Conservation (phyloP, 2,797 vertebrate species). For the Avahi laniger region DNA sequence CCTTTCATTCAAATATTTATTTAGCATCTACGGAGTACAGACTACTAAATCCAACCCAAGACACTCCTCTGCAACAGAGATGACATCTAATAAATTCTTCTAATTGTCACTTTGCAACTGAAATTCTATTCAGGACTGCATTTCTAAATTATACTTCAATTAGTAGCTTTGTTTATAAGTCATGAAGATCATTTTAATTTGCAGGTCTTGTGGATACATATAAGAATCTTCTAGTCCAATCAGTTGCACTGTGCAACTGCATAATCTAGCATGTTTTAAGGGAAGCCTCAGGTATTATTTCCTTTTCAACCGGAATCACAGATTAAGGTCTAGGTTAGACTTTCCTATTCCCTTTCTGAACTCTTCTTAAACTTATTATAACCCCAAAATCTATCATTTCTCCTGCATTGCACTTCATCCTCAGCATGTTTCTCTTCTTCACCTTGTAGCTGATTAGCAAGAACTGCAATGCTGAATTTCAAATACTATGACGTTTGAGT, state of each 20-base stretch:
- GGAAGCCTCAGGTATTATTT: not conserved
- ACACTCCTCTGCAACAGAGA: not conserved
- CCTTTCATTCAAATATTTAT: not conserved
- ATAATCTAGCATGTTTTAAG: not conserved
- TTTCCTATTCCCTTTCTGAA: not conserved
- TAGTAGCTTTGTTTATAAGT: slow-evolving; percentile 19
- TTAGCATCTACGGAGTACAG: not conserved
- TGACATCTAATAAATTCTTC: slow-evolving; percentile 28
- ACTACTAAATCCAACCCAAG: not conserved
- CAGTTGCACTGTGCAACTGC: not conserved
- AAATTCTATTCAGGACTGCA: not conserved
- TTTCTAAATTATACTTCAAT: slow-evolving; percentile 30
- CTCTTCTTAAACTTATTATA: not conserved
- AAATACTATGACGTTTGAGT: not conserved
- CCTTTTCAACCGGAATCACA: not conserved
- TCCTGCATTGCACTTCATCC: not conserved
- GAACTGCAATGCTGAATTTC: not conserved
- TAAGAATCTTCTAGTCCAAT: not conserved
- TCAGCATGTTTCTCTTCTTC: not conserved
- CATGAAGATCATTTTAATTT: slow-evolving; percentile 29
- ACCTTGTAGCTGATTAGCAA: not conserved
- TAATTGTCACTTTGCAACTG: not conserved
- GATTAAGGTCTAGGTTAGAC: not conserved
- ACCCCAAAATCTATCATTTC: not conserved
- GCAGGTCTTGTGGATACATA: not conserved